A percentile compares a stretch with the other conserved stretches of the same genome.
Conservation (phyloP, 1,140 invertebrate species). For the Chlorops oryzae region DNA sequence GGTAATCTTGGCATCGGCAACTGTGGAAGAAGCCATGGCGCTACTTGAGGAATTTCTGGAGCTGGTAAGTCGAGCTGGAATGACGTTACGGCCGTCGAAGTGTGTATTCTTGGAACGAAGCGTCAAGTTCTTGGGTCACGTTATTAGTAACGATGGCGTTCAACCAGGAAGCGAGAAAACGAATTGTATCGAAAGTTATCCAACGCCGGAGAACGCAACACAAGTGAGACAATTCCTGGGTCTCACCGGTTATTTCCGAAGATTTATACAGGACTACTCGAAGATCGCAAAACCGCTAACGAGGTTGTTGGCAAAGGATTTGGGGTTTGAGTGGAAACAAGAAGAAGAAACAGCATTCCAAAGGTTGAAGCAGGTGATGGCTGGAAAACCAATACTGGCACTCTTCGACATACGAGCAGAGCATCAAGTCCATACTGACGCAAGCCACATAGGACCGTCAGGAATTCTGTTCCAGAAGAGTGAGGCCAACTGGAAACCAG, state of each 20-base stretch:
- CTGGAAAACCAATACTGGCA: neutral
- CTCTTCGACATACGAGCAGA: too few relatives aligned
- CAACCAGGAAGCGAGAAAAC: constrained; percentile 33
- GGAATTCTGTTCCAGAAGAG: too few relatives aligned
- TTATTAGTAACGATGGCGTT: constrained; percentile 27
- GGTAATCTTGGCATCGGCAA: constrained; percentile 15
- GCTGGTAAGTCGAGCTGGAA: constrained; percentile 8
- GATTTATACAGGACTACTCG: constrained; percentile 33
- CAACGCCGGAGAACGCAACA: constrained; percentile 27
- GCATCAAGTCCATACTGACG: too few relatives aligned
- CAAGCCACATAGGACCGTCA: too few relatives aligned
- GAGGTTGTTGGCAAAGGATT: constrained; percentile 23
- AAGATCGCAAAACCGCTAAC: constrained; percentile 27
- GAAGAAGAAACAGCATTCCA: neutral
- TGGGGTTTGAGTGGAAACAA: neutral
- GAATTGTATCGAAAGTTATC: constrained; percentile 32
- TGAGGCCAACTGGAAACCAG: too few relatives aligned
- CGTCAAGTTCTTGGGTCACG: constrained; percentile 16
- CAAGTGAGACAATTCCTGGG: constrained; percentile 35
- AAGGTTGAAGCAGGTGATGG: neutral
- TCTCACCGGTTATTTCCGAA: constrained; percentile 38
- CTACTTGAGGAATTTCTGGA: constrained; percentile 20
- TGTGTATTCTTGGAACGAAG: constrained; percentile 1
- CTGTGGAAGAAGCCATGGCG: constrained; percentile 20
- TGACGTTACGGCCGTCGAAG: constrained; percentile 13